Evolutionary conservation across 2,113 vertebrate genomes (phyloP).

Genomic region (Pardalotus punctatus): DNA sequence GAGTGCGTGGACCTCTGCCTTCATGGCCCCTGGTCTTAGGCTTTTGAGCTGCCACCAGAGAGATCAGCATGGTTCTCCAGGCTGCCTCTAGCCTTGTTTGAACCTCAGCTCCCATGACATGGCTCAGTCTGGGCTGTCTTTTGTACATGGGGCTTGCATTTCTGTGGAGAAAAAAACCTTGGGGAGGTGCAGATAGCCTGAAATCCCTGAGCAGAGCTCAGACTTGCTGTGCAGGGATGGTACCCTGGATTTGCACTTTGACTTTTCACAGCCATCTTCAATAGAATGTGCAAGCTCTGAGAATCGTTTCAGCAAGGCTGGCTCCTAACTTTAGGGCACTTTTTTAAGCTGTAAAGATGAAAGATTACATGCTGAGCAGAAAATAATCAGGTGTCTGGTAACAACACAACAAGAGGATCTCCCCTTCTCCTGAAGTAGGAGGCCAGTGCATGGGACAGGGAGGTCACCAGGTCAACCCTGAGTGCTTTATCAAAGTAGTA

Average conservation of each 20-base stretch:
- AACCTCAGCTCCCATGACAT: neutral
- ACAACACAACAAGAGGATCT: neutral
- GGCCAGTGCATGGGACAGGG: neutral
- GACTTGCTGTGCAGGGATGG: neutral
- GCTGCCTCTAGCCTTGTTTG: neutral
- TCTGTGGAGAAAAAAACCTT: neutral
- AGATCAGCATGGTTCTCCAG: neutral
- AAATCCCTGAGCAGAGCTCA: neutral
- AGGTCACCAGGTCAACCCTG: neutral
- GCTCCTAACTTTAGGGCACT: neutral
- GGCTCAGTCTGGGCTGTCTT: neutral
- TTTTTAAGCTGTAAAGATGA: neutral
- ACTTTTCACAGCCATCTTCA: neutral
- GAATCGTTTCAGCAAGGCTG: neutral
- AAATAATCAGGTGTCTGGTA: neutral
- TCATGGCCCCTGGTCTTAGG: fast-evolving
- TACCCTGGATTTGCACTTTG: neutral
- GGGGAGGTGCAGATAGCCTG: neutral
- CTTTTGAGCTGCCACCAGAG: neutral
- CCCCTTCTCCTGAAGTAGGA: neutral
- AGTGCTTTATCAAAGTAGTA: neutral
- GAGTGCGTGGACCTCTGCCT: fast-evolving
- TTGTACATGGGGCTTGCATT: neutral
- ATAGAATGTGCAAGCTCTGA: fast-evolving
- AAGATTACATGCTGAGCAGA: neutral